phyloP scores from a whole-genome alignment of 2,113 vertebrate species.

The Cairina moschata region DNA sequence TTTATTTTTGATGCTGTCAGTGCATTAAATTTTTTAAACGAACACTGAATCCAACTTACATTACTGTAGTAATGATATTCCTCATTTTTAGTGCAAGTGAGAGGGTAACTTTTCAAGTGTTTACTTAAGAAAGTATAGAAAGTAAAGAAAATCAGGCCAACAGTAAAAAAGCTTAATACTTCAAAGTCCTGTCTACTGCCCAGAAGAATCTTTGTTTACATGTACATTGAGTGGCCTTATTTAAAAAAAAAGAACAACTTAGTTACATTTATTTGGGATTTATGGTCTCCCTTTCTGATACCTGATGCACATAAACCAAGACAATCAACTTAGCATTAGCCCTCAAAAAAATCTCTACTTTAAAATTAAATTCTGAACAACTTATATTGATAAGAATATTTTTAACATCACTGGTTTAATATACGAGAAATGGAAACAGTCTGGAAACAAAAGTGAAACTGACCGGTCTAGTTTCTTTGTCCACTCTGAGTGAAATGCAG shows the following conservation, averaged over 20 bases:
- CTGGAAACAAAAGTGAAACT: conserved; percentile 30
- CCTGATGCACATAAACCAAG: neutral
- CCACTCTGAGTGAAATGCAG: conserved; percentile 38
- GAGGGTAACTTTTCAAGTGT: neutral
- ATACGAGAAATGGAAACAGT: neutral
- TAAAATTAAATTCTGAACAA: neutral
- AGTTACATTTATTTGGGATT: neutral
- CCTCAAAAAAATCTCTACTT: neutral
- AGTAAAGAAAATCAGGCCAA: neutral
- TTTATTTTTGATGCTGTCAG: neutral
- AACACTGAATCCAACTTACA: neutral
- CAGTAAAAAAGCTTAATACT: neutral
- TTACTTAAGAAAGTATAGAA: neutral
- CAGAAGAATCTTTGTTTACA: neutral
- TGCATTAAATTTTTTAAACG: neutral
- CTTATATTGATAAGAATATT: neutral
- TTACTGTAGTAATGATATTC: neutral
- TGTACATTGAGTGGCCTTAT: neutral
- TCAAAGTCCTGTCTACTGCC: neutral
- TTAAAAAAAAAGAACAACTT: neutral
- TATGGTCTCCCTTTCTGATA: neutral
- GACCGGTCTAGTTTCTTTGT: conserved; percentile 25
- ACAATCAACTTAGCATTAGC: neutral
- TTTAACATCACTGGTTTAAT: neutral
- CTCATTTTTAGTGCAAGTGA: neutral